A percentile compares a stretch with the other conserved stretches of the same genome.
phyloP scores from a whole-genome alignment of 1,140 invertebrate genomes.

The Coelopa frigida region DNA sequence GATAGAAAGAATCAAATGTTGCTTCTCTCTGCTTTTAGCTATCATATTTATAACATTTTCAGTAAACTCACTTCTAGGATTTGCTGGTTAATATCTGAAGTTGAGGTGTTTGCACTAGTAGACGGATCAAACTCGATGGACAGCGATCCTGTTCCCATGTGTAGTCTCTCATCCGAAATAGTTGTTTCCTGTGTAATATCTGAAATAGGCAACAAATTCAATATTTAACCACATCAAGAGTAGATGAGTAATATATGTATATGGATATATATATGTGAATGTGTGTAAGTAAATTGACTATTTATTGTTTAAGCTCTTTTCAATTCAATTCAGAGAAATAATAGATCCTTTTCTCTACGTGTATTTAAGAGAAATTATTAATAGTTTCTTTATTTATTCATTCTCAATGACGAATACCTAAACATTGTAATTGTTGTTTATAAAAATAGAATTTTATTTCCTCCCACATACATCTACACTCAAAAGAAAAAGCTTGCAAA shows the following conservation, averaged over 20 bases:
- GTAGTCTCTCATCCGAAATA: constrained; percentile 39
- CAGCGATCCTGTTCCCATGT: constrained; percentile 31
- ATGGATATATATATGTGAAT: constrained; percentile 10
- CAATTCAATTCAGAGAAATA: too few species aligned
- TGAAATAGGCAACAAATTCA: constrained; percentile 17
- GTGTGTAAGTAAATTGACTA: constrained; percentile 15
- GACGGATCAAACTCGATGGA: constrained; percentile 31
- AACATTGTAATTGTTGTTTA: too few species aligned
- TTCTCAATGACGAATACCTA: too few species aligned
- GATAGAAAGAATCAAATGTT: background rate
- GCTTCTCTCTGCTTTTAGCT: background rate
- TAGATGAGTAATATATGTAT: constrained; percentile 7
- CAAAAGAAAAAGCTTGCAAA: too few species aligned
- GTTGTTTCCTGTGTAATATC: constrained; percentile 39
- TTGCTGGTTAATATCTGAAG: constrained; percentile 38
- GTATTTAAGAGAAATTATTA: too few species aligned
- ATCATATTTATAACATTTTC: background rate
- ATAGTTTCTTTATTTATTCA: too few species aligned
- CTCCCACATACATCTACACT: too few species aligned
- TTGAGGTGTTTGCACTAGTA: constrained; percentile 15
- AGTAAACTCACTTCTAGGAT: constrained; percentile 33
- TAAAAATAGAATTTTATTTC: too few species aligned
- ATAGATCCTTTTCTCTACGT: too few species aligned
- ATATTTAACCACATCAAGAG: background rate
- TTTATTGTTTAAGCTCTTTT: too few species aligned